Evolutionary conservation across 2,888 invertebrate species (phyloP).

Genomic region (Nemoura dubitans): DNA sequence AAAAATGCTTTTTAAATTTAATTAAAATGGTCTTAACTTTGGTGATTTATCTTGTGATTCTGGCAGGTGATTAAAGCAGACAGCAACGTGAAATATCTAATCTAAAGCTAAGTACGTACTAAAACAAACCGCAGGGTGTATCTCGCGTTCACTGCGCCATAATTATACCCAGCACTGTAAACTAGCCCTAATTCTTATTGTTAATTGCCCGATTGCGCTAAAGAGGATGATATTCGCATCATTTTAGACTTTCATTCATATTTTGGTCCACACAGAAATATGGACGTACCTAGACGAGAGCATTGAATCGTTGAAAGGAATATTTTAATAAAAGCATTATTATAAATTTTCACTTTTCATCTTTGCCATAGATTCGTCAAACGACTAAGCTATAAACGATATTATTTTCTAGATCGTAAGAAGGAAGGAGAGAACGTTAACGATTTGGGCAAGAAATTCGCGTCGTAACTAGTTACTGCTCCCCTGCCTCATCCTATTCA

Average conservation of each 20-base stretch:
- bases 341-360: neutral
- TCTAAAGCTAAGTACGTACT: conserved; percentile 26
- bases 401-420: conserved; percentile 9
- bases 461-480: conserved; percentile 7
- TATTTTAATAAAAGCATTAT: neutral
- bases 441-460: conserved; percentile 14
- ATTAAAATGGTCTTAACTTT: conserved; percentile 42
- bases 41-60: conserved; percentile 42
- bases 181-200: neutral
- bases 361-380: conserved; percentile 10
- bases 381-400: neutral
- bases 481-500: conserved; percentile 31
- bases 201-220: neutral
- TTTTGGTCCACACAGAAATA: neutral
- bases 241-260: neutral
- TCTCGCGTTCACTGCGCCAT: conserved; percentile 3
- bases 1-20: conserved; percentile 42
- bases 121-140: conserved; percentile 28
- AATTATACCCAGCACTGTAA: neutral
- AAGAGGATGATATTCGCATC: neutral
- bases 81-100: conserved; percentile 35
- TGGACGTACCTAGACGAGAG: neutral
- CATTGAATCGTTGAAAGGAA: neutral
- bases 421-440: neutral
- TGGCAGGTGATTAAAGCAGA: conserved; percentile 40